These are phyloP conservation scores for Drosophila cracens DNA, from an alignment of 2,888 invertebrate species.

Conservation along the genomic window DNA sequence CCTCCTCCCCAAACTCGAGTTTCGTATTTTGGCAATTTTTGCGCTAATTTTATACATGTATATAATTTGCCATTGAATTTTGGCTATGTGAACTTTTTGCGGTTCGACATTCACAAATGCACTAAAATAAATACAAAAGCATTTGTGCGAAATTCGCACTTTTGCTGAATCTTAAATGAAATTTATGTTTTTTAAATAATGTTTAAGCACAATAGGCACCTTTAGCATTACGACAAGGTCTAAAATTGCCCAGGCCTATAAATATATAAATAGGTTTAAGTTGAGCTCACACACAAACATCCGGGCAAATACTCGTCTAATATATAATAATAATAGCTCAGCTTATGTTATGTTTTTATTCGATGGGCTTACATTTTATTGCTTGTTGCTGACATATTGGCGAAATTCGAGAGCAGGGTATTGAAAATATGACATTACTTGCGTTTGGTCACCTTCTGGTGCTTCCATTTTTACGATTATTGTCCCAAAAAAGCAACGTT, in stretches of 20 bases:
- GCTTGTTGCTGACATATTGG: conserved; percentile 5
- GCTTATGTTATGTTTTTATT: conserved; percentile 1
- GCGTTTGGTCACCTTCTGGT: conserved; percentile 47
- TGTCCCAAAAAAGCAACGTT: conserved; percentile 21
- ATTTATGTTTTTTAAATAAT: background rate
- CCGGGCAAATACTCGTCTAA: background rate
- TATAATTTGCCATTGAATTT: conserved; percentile 42
- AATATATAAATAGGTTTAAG: conserved; percentile 1
- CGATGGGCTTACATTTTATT: background rate
- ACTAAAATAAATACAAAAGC: background rate
- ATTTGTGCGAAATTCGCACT: background rate
- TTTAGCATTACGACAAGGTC: too few relatives aligned
- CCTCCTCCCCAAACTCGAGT: background rate
- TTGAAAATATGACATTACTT: conserved; percentile 9
- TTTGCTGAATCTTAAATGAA: background rate
- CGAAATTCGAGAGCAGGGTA: conserved; percentile 1
- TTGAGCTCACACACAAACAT: background rate
- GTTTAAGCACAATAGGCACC: background rate
- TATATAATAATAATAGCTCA: conserved; percentile 1
- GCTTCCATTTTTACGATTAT: conserved; percentile 60
- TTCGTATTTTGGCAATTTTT: conserved; percentile 31
- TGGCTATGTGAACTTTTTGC: conserved; percentile 51
- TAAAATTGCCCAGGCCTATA: background rate
- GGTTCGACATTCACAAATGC: conserved; percentile 2
- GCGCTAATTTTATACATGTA: conserved; percentile 63